phyloP scores from a whole-genome alignment of 2,888 invertebrate species.

The Hypsopygia costalis region DNA sequence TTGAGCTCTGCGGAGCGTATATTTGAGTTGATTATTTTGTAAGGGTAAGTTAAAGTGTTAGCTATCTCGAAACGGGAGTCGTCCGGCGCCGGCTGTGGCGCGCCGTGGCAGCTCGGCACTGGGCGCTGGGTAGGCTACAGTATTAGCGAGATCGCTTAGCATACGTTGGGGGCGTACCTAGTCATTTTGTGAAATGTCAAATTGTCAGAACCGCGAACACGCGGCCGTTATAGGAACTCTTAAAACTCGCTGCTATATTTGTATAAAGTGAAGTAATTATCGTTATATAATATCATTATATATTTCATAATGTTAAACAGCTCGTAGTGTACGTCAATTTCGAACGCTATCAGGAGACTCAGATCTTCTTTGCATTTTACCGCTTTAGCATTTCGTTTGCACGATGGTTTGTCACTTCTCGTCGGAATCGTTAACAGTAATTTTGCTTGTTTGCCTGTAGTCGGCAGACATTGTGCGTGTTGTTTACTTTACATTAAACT shows the following conservation, averaged over 20 bases:
- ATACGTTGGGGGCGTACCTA: constrained; percentile 67
- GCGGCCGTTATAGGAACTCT: constrained; percentile 86
- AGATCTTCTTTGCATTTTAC: constrained; percentile 22
- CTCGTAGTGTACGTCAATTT: constrained; percentile 75
- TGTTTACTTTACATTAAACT: constrained; percentile 9
- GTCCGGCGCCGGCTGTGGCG: constrained; percentile 13
- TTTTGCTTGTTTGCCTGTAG: background rate
- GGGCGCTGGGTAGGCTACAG: constrained; percentile 38
- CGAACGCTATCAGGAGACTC: constrained; percentile 71
- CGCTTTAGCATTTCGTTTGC: constrained; percentile 2
- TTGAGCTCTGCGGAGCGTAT: constrained; percentile 34
- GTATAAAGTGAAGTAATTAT: constrained; percentile 83
- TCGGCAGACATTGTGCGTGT: constrained; percentile 4
- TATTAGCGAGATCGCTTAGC: constrained; percentile 54
- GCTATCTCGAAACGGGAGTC: constrained; percentile 25
- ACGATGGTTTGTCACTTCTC: background rate
- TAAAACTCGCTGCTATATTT: constrained; percentile 88
- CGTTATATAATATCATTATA: constrained; percentile 74
- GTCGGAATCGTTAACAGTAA: background rate
- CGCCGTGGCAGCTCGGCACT: constrained; percentile 21
- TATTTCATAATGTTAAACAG: constrained; percentile 73
- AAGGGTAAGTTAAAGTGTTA: constrained; percentile 53
- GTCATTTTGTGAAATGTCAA: constrained; percentile 80
- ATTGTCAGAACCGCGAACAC: constrained; percentile 71
- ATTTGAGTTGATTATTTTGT: constrained; percentile 62